These are phyloP conservation scores for Luscinia megarhynchos DNA, from an alignment of 2,797 vertebrate species.

Conservation along the genomic window DNA sequence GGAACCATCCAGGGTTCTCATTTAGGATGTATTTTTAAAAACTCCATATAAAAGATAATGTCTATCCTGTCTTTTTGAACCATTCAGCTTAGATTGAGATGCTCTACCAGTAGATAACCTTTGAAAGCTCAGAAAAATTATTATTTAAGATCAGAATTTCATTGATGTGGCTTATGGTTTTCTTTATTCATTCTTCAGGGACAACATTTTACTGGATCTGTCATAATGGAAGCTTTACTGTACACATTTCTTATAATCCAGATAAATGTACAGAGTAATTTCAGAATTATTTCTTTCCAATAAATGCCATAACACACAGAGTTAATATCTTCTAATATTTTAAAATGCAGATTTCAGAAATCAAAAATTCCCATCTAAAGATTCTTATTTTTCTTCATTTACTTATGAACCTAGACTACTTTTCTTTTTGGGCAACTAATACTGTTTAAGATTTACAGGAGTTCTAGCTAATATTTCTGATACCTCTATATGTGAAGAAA, in stretches of 20 bases:
- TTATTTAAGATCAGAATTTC: background rate
- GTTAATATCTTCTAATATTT: background rate
- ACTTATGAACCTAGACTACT: background rate
- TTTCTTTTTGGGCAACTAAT: background rate
- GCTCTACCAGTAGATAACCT: background rate
- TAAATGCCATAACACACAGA: background rate
- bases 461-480: background rate
- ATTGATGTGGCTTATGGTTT: background rate
- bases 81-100: background rate
- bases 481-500: background rate
- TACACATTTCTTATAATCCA: background rate
- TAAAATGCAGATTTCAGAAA: background rate
- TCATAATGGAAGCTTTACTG: background rate
- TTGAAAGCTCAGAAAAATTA: background rate
- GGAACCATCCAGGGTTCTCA: background rate
- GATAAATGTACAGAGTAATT: background rate
- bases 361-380: background rate
- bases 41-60: background rate
- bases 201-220: background rate
- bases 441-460: background rate
- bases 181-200: background rate
- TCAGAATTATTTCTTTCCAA: background rate
- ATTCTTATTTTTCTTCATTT: background rate
- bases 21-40: background rate
- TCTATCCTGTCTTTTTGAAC: background rate